Percentiles rank a stretch among this genome's conserved stretches.
Evolutionary conservation across 2,888 invertebrate genomes (phyloP).

Genomic region (Tetheella fluctuosa): DNA sequence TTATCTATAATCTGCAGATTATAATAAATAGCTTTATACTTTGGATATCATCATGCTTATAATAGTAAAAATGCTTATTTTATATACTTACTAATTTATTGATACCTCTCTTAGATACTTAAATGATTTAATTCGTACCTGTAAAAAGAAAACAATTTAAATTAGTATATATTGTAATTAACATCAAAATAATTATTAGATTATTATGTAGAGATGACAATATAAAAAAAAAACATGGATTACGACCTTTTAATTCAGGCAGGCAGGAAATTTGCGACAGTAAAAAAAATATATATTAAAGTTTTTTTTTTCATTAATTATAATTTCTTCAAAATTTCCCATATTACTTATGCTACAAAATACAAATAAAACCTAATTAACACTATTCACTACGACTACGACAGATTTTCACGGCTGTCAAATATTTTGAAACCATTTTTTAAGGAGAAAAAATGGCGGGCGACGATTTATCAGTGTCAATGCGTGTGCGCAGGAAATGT

Average conservation of each 20-base stretch:
- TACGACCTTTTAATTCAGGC: no score
- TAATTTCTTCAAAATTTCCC: no score
- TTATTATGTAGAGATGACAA: not conserved
- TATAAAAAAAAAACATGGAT: no score
- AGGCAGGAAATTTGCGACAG: no score
- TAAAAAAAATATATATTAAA: no score
- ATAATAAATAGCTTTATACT: no score
- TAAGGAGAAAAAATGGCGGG: constrained; percentile 36
- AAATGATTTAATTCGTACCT: constrained; percentile 21
- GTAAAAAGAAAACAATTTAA: constrained; percentile 21
- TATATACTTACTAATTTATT: not conserved
- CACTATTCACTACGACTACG: not conserved
- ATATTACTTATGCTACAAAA: not conserved
- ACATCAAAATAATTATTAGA: not conserved
- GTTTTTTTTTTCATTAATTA: no score
- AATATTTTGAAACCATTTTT: constrained; percentile 18
- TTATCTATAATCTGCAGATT: not conserved
- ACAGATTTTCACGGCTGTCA: not conserved
- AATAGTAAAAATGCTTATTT: no score
- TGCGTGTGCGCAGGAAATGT: constrained; percentile 50
- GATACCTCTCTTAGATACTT: not conserved
- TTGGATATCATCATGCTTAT: no score
- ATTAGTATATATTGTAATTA: not conserved
- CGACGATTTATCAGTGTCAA: constrained; percentile 53
- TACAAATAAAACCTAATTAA: not conserved